phyloP scores from a whole-genome alignment of 1,140 invertebrate species.

The Pogonomyrmex barbatus region DNA sequence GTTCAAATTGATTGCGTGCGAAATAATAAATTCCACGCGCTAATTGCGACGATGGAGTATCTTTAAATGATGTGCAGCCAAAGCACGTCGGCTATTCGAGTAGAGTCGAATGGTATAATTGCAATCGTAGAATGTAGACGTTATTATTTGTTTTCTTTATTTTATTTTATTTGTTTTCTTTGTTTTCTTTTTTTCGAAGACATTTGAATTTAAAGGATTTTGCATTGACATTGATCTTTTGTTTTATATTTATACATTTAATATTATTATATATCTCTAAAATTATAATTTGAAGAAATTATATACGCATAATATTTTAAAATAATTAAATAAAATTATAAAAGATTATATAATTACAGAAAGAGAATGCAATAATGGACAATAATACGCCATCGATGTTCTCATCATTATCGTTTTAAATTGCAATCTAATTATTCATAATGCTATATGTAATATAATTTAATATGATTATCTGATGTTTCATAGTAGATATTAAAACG shows the following conservation, averaged over 20 bases:
- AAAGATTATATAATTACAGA: not conserved
- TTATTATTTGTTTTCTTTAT: not conserved
- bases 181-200: not conserved
- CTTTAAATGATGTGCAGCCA: not conserved
- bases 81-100: too few relatives aligned
- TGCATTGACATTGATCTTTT: not conserved
- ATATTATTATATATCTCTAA: not conserved
- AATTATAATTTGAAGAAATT: not conserved
- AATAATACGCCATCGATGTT: not conserved
- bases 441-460: not conserved
- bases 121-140: not conserved
- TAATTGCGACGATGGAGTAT: constrained; percentile 37
- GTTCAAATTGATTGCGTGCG: constrained; percentile 33
- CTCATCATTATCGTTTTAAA: not conserved
- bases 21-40: constrained; percentile 51
- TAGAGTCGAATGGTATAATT: not conserved
- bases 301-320: not conserved
- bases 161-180: not conserved
- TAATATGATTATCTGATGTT: not conserved
- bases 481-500: not conserved
- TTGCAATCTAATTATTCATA: not conserved
- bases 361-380: constrained; percentile 10
- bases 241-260: not conserved
- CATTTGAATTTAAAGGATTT: not conserved
- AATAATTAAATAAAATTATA: not conserved